These are phyloP conservation scores for Pleuronectes platessa DNA, from an alignment of 2,113 vertebrate genomes.

Conservation along the genomic window DNA sequence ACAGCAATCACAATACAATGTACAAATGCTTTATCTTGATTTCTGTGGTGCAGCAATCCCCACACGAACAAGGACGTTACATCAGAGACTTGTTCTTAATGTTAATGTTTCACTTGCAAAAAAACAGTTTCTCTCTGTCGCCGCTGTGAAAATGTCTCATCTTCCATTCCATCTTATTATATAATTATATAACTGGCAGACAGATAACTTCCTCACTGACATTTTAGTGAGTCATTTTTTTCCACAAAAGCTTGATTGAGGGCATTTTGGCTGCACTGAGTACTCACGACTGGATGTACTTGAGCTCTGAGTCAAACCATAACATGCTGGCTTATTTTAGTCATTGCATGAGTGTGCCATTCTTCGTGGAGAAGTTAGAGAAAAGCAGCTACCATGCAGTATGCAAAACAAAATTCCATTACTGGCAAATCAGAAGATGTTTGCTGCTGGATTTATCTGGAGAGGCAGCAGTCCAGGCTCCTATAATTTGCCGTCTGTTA, in stretches of 20 bases:
- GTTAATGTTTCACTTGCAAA: neutral
- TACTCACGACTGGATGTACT: slow-evolving; percentile 27
- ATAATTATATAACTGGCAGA: slow-evolving; percentile 14
- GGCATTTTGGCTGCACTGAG: slow-evolving; percentile 9
- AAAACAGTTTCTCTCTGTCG: neutral
- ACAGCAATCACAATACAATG: slow-evolving; percentile 29
- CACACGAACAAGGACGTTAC: neutral
- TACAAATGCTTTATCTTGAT: slow-evolving; percentile 11
- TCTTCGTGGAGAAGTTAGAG: slow-evolving; percentile 6
- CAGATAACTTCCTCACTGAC: slow-evolving; percentile 22
- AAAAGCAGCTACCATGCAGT: neutral
- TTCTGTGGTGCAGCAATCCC: neutral
- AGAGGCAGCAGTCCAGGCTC: slow-evolving; percentile 22
- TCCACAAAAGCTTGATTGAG: slow-evolving; percentile 1
- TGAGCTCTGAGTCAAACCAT: slow-evolving; percentile 48
- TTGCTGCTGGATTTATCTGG: neutral
- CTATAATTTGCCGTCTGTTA: slow-evolving; percentile 29
- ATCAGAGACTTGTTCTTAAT: neutral
- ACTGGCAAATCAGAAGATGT: slow-evolving; percentile 4
- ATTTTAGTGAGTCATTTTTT: slow-evolving; percentile 34
- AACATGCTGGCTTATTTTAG: slow-evolving; percentile 33
- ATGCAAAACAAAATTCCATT: slow-evolving; percentile 5
- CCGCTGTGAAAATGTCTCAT: slow-evolving; percentile 12
- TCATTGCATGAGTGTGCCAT: slow-evolving; percentile 8
- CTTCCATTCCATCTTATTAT: neutral